Conservation (phyloP, 2,113 vertebrate genomes). For the Anolis sagrei region DNA sequence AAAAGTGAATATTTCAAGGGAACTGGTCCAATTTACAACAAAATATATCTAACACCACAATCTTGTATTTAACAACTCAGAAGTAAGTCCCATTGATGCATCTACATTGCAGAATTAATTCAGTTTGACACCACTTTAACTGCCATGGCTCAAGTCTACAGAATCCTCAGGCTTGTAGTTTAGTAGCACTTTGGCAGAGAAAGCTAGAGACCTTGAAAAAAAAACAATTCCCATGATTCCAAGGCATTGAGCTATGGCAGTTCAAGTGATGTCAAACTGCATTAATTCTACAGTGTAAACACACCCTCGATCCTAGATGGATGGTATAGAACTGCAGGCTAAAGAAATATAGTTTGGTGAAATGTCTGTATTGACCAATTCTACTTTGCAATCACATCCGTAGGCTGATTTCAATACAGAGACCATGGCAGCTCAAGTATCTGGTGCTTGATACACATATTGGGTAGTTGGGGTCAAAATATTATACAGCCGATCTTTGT, state of each 20-base stretch:
- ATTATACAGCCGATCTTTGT: neutral
- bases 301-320: neutral
- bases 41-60: neutral
- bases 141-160: too few relatives aligned
- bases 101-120: too few relatives aligned
- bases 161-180: too few relatives aligned
- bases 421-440: neutral
- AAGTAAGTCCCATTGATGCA: neutral
- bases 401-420: neutral
- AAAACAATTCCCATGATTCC: too few relatives aligned
- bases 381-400: neutral
- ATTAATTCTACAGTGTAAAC: too few relatives aligned
- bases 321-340: neutral
- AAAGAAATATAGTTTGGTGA: neutral
- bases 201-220: too few relatives aligned
- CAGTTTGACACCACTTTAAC: too few relatives aligned
- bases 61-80: neutral
- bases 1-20: neutral
- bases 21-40: conserved; percentile 22
- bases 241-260: too few relatives aligned
- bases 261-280: too few relatives aligned
- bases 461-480: neutral
- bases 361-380: neutral
- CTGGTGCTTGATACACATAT: neutral
- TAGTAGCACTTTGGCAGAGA: too few relatives aligned